A percentile compares a stretch with the other conserved stretches of the same genome.
Evolutionary conservation across 2,113 vertebrate genomes (phyloP).

Genomic region (Parotia lawesii): DNA sequence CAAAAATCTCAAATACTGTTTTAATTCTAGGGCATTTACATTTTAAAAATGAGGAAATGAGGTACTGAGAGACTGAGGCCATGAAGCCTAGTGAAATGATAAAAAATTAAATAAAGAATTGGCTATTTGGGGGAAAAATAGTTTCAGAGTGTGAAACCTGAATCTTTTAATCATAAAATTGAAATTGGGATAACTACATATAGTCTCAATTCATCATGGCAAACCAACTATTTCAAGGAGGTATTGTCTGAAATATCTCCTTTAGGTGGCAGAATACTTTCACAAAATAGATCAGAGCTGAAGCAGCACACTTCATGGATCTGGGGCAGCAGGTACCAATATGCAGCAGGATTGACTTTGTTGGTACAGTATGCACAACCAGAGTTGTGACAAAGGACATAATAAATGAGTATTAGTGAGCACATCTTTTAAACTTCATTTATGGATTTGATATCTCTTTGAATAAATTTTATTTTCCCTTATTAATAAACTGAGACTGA

Average conservation of each 20-base stretch:
- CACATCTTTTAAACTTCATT: neutral
- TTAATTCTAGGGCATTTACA: neutral
- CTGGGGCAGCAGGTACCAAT: neutral
- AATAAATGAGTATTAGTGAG: neutral
- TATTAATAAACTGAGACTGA: neutral
- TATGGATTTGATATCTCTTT: neutral
- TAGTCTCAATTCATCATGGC: neutral
- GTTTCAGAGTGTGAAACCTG: neutral
- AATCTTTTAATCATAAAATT: neutral
- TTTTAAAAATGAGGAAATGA: neutral
- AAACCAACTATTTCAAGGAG: neutral
- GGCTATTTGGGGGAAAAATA: neutral
- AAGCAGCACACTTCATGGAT: neutral
- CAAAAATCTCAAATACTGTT: neutral
- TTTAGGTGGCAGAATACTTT: constrained; percentile 52
- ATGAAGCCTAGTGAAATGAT: neutral
- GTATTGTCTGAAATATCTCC: neutral
- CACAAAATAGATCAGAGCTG: neutral
- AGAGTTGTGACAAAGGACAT: neutral
- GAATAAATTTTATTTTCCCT: neutral
- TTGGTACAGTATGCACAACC: neutral
- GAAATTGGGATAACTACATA: neutral
- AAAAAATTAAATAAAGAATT: neutral
- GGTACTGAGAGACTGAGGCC: neutral
- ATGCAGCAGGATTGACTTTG: neutral